Conservation (phyloP, 2,113 vertebrate species). For the Excalfactoria chinensis region DNA sequence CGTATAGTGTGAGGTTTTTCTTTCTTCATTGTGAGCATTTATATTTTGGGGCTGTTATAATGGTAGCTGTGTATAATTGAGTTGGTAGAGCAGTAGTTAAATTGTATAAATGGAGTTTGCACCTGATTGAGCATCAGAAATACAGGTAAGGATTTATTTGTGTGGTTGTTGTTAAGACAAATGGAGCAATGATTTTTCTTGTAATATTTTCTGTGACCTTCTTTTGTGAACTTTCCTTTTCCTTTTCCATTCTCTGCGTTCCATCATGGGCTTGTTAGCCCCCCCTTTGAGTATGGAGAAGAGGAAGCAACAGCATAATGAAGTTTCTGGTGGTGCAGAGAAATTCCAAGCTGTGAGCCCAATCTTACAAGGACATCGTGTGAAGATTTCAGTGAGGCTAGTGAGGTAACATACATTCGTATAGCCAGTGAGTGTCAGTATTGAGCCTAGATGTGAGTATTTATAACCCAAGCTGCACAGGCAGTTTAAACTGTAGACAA, state of each 20-base stretch:
- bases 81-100: not conserved
- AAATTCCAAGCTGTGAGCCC: not conserved
- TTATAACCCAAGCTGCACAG: not conserved
- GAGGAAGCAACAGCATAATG: not conserved
- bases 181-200: not conserved
- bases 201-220: not conserved
- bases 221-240: not conserved
- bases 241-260: not conserved
- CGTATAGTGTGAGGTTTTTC: not conserved
- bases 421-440: not conserved
- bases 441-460: not conserved
- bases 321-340: not conserved
- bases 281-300: not conserved
- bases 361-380: accelerated
- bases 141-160: not conserved
- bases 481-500: not conserved
- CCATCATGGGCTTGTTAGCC: not conserved
- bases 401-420: not conserved
- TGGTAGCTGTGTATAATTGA: not conserved
- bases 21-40: not conserved
- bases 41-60: constrained; percentile 1
- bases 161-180: not conserved
- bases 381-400: not conserved
- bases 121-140: not conserved
- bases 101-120: not conserved